These are phyloP conservation scores for Eristalis pertinax DNA, from an alignment of 2,888 invertebrate genomes.

Conservation along the genomic window DNA sequence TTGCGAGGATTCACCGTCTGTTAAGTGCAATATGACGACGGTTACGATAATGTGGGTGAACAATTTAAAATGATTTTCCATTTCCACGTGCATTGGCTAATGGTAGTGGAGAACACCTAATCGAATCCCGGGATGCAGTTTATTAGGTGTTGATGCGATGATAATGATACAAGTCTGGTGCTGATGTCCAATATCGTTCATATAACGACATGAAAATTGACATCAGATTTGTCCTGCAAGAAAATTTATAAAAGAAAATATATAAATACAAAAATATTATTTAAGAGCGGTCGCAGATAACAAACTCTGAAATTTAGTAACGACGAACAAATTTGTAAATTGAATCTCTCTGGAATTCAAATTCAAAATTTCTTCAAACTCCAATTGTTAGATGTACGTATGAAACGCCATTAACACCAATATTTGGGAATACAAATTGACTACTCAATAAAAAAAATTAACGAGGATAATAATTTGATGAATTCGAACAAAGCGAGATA, in stretches of 20 bases:
- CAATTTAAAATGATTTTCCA: slow-evolving; percentile 54
- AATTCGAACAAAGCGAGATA: too few species aligned
- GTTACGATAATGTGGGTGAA: slow-evolving; percentile 34
- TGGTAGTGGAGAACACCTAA: slow-evolving; percentile 4
- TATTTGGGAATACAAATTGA: too few species aligned
- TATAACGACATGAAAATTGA: background rate
- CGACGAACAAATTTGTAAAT: too few species aligned
- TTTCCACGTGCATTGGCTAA: slow-evolving; percentile 53
- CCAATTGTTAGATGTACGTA: too few species aligned
- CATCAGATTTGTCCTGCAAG: background rate
- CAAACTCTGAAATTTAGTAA: too few species aligned
- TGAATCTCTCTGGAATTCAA: too few species aligned
- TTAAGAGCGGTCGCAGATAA: background rate
- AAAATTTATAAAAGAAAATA: too few species aligned
- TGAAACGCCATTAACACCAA: too few species aligned
- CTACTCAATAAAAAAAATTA: too few species aligned
- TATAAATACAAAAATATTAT: background rate
- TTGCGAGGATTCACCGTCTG: slow-evolving; percentile 29
- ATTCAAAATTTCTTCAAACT: too few species aligned
- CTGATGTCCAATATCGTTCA: background rate
- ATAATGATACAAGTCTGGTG: background rate
- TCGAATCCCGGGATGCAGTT: background rate
- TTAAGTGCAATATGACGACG: slow-evolving; percentile 39
- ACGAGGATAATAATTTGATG: too few species aligned
- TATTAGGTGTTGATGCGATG: slow-evolving; percentile 7